Evolutionary conservation across 2,888 invertebrate species (phyloP), one percentile per base, ranked within the genome.

Genomic region (Temnothorax unifasciatus): DNA sequence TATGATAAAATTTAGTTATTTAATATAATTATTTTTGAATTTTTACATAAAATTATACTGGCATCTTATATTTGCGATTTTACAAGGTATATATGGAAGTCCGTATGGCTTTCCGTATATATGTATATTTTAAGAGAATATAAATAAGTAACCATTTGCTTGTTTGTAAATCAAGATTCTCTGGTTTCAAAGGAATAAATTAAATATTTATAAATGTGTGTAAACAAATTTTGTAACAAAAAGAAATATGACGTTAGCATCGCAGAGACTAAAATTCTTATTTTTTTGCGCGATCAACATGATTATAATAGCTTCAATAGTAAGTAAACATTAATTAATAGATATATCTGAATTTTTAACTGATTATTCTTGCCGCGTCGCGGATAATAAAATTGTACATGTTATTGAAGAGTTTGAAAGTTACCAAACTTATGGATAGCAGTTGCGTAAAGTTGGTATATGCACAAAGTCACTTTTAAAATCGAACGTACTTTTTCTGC

Each of bases 401-500:
- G 25, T 59, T 79, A 73, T 34, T 21, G 15, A 34, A 18, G 9
- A 71, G 34, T 59, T 57, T 9, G 13, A 44, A 68, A 77, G 77
- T 68, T 73, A 29, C 9, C 8, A 73, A 79, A 59, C 21, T 79
- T 73, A 79, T 11, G 15, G 8, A 68, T 47, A 73, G 44, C 8
- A 47, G 15, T 52, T 47, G 13, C 73, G 13, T 59, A 47, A 71
- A 79, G 13, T 79, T 79, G 21, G 9, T 21, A 5, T n/a, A 2
- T 21, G 54, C 29, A 21, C 3, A 54, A 71, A 79, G 34, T 59
- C 8, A 4, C 44, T 71, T 69, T 44, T 71, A 73, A 79, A 73
- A 71, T 73, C 34, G 34, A 73, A 79, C 25, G 13, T 73, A 38
- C 59, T 64, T 73, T 47, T 79, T 21, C 44, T 47, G 44, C 38